Base-by-base conservation (phyloP, 2,888 invertebrate species). In the Drosophila prolongata region DNA sequence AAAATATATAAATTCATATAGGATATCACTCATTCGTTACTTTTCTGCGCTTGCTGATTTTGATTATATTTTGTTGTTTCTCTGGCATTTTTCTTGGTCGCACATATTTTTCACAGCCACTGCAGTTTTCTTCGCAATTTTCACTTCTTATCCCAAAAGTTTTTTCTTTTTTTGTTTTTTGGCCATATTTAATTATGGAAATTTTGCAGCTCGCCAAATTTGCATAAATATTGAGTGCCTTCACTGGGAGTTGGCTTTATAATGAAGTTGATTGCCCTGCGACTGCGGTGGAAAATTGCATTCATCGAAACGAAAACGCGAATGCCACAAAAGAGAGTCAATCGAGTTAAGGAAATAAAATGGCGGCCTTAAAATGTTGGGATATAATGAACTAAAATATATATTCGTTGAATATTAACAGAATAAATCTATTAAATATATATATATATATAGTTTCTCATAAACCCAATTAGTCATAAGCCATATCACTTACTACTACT, bases 141-240 rank as follows among this genome's bases (percentile, higher is more conserved):
- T 71, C 54, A 35, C 40, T 55, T 38, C 54, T 46, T 54, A 67
- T 58, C 24, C 24, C 10, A 6, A 54, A 55, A 67, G 38, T 59
- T 69, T 68, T 57, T 68, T 57, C 56, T 54, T 56, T 42, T 34
- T 46, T 38, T 38, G 71, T 78, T 44, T 40, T 37, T 42, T 53
- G 34, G 64, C 56, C 42, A 37, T 59, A 87, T 87, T 87, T 84
- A 82, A 89, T 87, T 87, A 85, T 85, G 77, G 69, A 87, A 84
- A 86, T 87, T 74, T 76, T 69, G 70, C 53, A 68, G 71, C 70
- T 80, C 58, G 10, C 27, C 40, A 53, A 80, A 89, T 89, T 87
- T 78, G 65, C 79, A 89, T 89, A 77, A 83, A 78, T 73, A 83
- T 87, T 85, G 74, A 58, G 70, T 74, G 68, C 16, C 62, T 14